Percentiles rank a stretch among this genome's conserved stretches.
phyloP scores from a whole-genome alignment of 2,797 vertebrate species.

The Poeciliopsis gracilis region DNA sequence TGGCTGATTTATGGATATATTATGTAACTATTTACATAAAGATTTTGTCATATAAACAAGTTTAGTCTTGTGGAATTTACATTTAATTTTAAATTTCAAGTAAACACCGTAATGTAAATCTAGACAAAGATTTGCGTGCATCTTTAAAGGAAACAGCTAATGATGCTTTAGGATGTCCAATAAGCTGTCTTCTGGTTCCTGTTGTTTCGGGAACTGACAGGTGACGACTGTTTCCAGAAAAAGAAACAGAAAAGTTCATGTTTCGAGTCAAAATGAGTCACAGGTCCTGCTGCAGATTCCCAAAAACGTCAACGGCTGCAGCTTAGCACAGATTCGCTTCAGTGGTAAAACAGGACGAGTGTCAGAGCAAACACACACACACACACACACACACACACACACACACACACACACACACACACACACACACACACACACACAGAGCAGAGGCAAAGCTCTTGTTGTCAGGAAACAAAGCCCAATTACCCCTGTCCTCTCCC shows the following conservation, averaged over 20 bases:
- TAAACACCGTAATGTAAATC: no score
- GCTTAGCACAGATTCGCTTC: neutral
- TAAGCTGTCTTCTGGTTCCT: neutral
- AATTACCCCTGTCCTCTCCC: conserved; percentile 48
- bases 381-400: no score
- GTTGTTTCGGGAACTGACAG: neutral
- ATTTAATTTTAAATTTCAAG: no score
- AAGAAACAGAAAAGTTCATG: conserved; percentile 2
- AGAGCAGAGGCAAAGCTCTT: conserved; percentile 22
- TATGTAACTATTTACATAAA: no score
- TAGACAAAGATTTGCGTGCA: no score
- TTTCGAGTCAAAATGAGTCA: conserved; percentile 37
- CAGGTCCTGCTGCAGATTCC: conserved; percentile 1
- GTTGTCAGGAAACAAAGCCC: conserved; percentile 57
- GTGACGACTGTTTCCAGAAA: neutral
- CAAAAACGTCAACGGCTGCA: conserved; percentile 12
- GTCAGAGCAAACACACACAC: neutral
- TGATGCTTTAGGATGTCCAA: neutral
- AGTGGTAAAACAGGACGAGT: neutral
- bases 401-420: no score
- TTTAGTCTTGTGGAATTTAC: no score
- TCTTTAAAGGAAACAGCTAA: no score
- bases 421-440: neutral
- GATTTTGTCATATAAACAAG: no score
- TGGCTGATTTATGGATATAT: no score